Base-by-base conservation (phyloP, 1,140 invertebrate species). In the Conopomorpha cramerella region DNA sequence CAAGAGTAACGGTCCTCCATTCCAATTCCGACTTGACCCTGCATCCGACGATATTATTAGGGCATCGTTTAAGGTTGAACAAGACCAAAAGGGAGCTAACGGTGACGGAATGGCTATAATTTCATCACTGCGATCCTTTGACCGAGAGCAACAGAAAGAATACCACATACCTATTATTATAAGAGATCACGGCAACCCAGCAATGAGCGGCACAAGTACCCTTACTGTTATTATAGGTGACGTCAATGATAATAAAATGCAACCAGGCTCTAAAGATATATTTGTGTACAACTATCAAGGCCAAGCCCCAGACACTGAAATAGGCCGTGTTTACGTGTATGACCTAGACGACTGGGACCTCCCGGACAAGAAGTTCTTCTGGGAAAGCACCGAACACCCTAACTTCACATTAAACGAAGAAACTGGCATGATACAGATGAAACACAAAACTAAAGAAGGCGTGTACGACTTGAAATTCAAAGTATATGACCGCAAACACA, bases 291-390 rank as follows among this genome's bases (percentile, higher is more conserved):
- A 96, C 72, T 98, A 96, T 38, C 82, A 95, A 86, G 91, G 93
- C 30, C 88, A 93, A 73, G 89, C 92, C 43, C 92, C 91, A 1
- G 90, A 95, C 47, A 94, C 93, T 0, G 91, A 92, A 67, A 95
- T 99, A 43, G 96, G 96, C 15, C 81, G 93, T 41, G 95, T 98
- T 1, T 96, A 98, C 65, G 94, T 97, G 0, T 93, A 95, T 63
- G 96, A 99, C 78, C 76, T 94, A 28, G 96, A 99, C 68, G 96
- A 98, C 62, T 98, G 95, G 95, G 96, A 99, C 81, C 67, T 96
- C 41, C 91, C 92, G 0, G 95, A 98, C 62, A 99, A 99, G 62
- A 94, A 93, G 54, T 99, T 97, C 79, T 94, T 93, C 51, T 96
- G 93, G 91, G 90, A 93, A 57, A 82, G 83, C 29, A 74, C 84